Evolutionary conservation across 2,888 invertebrate genomes (phyloP).

Genomic region (Xanthostigma xanthostigma): DNA sequence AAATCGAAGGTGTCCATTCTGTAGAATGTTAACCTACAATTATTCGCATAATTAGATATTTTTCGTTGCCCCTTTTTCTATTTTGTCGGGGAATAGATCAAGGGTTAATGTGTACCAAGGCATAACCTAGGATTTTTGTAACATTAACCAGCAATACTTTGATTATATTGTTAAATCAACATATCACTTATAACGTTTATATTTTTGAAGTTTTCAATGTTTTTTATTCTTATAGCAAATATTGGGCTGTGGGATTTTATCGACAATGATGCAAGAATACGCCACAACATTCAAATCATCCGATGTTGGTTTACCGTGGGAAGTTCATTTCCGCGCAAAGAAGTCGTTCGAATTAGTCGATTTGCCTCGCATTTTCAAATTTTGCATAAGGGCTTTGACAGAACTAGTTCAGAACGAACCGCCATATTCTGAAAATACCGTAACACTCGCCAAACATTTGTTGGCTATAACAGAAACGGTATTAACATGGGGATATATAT

Average conservation of each 20-base stretch:
- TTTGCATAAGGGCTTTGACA: slow-evolving; percentile 45
- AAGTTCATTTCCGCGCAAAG: slow-evolving; percentile 71
- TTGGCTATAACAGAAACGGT: slow-evolving; percentile 66
- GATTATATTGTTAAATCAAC: neutral
- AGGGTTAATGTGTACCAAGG: no score
- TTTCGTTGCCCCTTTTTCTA: no score
- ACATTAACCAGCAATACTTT: neutral
- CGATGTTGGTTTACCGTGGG: slow-evolving; percentile 79
- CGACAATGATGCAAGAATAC: slow-evolving; percentile 77
- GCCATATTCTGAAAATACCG: slow-evolving; percentile 32
- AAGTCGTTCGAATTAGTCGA: slow-evolving; percentile 70
- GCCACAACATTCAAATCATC: slow-evolving; percentile 72
- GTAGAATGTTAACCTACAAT: no score
- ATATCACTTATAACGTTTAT: neutral
- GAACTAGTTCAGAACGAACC: slow-evolving; percentile 38
- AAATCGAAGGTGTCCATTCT: no score
- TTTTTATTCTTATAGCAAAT: slow-evolving; percentile 44
- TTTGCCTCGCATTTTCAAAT: slow-evolving; percentile 64
- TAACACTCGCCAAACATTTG: slow-evolving; percentile 49
- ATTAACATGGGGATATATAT: slow-evolving; percentile 69
- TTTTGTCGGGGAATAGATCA: no score
- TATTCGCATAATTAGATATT: no score
- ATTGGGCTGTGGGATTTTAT: slow-evolving; percentile 69
- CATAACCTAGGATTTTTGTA: no score
- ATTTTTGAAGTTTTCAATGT: neutral